Percentiles rank a stretch among this genome's conserved stretches.
These are phyloP conservation scores for Anneissia japonica DNA, from an alignment of 35 echinoderm and acorn worm species.

Conservation along the genomic window DNA sequence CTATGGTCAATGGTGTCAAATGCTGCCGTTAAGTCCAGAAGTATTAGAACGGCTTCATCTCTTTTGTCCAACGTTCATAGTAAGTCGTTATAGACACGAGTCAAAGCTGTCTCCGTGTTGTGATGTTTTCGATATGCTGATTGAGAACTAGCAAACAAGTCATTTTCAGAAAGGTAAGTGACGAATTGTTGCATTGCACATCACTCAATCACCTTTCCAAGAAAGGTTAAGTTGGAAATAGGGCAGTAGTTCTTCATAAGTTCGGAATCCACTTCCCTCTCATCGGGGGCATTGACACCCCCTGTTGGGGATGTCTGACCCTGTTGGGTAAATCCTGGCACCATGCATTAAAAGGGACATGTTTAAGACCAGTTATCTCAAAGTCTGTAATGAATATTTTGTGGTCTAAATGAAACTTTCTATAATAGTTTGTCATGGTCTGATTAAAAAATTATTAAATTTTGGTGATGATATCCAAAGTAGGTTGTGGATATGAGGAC, in stretches of 20 bases:
- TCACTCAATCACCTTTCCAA: background rate
- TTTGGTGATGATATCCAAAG: too few relatives aligned
- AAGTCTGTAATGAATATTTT: too few relatives aligned
- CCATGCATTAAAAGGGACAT: too few relatives aligned
- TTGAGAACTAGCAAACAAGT: background rate
- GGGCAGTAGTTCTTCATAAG: background rate
- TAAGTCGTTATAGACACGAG: slow-evolving; percentile 1
- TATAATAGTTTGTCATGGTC: too few relatives aligned
- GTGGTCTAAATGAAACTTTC: too few relatives aligned
- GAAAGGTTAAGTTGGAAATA: slow-evolving; percentile 9
- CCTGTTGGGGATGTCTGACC: background rate
- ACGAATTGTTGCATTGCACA: background rate
- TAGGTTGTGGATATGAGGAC: too few relatives aligned
- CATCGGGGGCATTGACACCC: background rate
- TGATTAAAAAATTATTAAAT: too few relatives aligned
- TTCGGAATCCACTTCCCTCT: background rate
- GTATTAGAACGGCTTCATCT: background rate
- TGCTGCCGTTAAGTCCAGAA: slow-evolving; percentile 9
- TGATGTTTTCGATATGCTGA: slow-evolving; percentile 4
- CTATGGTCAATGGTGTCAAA: slow-evolving; percentile 13
- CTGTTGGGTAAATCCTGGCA: background rate
- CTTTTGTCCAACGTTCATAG: background rate
- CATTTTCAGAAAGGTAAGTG: background rate
- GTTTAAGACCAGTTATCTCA: too few relatives aligned
- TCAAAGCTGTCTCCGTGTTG: background rate